A percentile compares a stretch with the other conserved stretches of the same genome.
Conservation (phyloP, 2,888 invertebrate species). For the Cryptosula pallasiana region DNA sequence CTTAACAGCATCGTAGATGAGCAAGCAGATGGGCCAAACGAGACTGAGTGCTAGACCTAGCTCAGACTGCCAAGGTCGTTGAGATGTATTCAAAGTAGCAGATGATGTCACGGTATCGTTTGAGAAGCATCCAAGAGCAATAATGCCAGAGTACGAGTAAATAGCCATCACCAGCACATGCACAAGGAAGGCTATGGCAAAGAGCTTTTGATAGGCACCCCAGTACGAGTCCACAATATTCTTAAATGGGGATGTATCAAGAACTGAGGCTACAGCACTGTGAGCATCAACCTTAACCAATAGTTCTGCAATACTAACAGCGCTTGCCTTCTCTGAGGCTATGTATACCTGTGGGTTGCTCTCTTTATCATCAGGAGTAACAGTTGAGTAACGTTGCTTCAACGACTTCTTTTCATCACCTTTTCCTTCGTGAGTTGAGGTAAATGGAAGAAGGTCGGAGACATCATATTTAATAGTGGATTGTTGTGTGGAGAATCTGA, state of each 20-base stretch:
- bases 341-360: neutral
- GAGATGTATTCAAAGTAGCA: neutral
- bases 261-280: neutral
- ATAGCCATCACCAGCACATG: conserved; percentile 11
- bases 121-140: neutral
- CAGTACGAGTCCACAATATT: conserved; percentile 20
- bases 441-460: conserved; percentile 33
- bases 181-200: neutral
- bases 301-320: conserved; percentile 7
- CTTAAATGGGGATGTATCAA: conserved; percentile 1
- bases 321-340: neutral
- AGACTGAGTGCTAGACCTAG: neutral
- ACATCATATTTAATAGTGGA: conserved; percentile 36
- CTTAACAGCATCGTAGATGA: neutral
- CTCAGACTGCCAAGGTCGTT: neutral
- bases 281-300: conserved; percentile 9
- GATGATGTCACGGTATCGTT: neutral
- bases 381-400: neutral
- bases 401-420: neutral
- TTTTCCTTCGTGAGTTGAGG: conserved; percentile 13
- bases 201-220: conserved; percentile 21
- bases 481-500: conserved; percentile 31
- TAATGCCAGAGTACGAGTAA: conserved; percentile 14
- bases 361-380: neutral
- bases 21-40: neutral